These are phyloP conservation scores for Odontomyia ornata DNA, from an alignment of 2,888 invertebrate species.

Conservation along the genomic window DNA sequence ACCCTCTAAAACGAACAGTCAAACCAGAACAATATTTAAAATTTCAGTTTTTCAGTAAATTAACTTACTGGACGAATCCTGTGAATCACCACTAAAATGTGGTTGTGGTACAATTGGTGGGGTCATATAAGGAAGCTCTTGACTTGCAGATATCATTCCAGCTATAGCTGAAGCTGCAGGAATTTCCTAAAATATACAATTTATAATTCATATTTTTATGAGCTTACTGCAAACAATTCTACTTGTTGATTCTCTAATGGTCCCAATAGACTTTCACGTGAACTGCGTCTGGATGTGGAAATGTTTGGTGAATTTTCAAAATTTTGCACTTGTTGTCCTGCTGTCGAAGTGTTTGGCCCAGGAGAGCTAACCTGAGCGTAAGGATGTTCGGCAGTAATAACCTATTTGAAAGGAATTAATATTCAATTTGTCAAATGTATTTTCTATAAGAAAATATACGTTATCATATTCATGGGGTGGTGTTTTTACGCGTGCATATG, in stretches of 20 bases:
- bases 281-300: constrained; percentile 47
- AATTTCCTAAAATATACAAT: constrained; percentile 67
- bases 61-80: constrained; percentile 84
- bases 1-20: constrained; percentile 73
- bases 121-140: constrained; percentile 89
- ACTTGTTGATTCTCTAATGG: constrained; percentile 46
- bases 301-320: constrained; percentile 33
- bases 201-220: neutral
- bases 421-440: constrained; percentile 24
- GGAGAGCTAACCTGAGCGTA: constrained; percentile 63
- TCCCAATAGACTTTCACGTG: constrained; percentile 50
- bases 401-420: constrained; percentile 50
- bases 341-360: constrained; percentile 53
- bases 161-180: constrained; percentile 89
- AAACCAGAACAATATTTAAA: neutral
- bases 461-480: constrained; percentile 75
- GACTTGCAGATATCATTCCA: constrained; percentile 85
- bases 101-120: constrained; percentile 74
- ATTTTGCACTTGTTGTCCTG: constrained; percentile 37
- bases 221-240: neutral
- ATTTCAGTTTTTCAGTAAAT: neutral
- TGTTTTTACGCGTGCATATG: constrained; percentile 72
- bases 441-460: constrained; percentile 50
- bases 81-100: constrained; percentile 91
- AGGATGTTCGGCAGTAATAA: constrained; percentile 62